Base-by-base conservation (phyloP, 64 coral and sea anemone species). In the Catalaphyllia jardinei region DNA sequence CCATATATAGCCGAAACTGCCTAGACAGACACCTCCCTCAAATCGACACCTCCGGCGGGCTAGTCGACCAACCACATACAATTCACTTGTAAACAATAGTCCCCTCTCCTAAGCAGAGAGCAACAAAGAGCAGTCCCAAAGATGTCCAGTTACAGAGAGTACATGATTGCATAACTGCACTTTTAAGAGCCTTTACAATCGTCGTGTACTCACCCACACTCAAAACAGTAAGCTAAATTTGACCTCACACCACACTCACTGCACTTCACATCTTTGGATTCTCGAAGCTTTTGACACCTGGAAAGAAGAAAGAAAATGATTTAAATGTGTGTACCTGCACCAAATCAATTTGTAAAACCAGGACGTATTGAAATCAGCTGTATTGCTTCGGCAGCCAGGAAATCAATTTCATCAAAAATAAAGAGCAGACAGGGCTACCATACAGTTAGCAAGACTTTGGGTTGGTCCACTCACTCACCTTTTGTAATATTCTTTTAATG, bases 201-300 rank as follows among this genome's bases (percentile, higher is more conserved):
- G n/a, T n/a, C n/a, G n/a, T 35, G 33, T 35, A 77, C 91, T 83
- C 57, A 96, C 95, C 95, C 95, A 83, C 95, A 96, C 18, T 96
- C 95, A 39, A 96, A 87, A 88, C 95, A 96, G 30, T 57, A 91
- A 10, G 71, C 95, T 10, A 96, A 75, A 69, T 96, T 96, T 17
- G 95, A 96, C 67, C 76, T 96, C 55, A 81, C 75, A 6, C 88
- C 81, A 61, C 95, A 96, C 12, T 93, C 92, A 69, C 91, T 83
- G 87, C 95, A 96, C 71, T 91, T 93, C 52, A 73, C 88, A 93
- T 93, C 87, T 38, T 79, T 80, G 46, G 91, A 90, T 24, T 72
- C 54, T 35, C 87, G 83, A 52, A 96, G 71, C 67, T 79, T 91
- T 54, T 91, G 86, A 72, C 95, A 96, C 54, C 95, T 93, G 60